Conservation (phyloP, 2,113 vertebrate species). For the Centrocercus urophasianus region DNA sequence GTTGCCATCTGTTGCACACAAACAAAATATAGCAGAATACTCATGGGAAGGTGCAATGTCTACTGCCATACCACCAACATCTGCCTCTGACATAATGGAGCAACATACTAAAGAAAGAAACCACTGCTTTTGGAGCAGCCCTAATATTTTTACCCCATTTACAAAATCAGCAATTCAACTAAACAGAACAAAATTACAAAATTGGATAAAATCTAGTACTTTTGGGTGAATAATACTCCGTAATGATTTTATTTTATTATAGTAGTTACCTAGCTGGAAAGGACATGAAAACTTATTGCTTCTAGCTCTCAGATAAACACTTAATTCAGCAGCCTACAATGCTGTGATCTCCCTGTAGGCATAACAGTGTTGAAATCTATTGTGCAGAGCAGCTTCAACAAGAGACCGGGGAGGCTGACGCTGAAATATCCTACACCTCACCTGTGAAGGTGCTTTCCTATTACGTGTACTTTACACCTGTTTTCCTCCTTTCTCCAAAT, state of each 20-base stretch:
- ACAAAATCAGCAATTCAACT: background rate
- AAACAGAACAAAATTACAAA: background rate
- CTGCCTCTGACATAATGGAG: background rate
- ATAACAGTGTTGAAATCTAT: background rate
- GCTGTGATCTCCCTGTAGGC: background rate
- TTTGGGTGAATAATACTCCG: background rate
- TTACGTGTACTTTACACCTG: background rate
- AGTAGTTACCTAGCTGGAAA: background rate
- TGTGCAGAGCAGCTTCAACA: background rate
- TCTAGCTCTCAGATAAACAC: background rate
- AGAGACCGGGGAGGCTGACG: background rate
- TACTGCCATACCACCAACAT: background rate
- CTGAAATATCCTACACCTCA: slow-evolving; percentile 22
- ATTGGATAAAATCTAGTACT: background rate
- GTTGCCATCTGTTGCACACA: background rate
- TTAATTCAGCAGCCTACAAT: background rate
- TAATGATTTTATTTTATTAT: background rate
- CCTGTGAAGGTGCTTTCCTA: background rate
- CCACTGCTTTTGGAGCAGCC: background rate
- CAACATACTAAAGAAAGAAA: background rate
- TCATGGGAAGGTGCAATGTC: background rate
- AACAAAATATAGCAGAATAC: background rate
- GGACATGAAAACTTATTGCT: background rate
- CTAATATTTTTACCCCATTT: background rate
- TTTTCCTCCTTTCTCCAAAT: background rate